Evolutionary conservation across 1,140 invertebrate genomes (phyloP).

Genomic region (Alviniconcha marisindica): DNA sequence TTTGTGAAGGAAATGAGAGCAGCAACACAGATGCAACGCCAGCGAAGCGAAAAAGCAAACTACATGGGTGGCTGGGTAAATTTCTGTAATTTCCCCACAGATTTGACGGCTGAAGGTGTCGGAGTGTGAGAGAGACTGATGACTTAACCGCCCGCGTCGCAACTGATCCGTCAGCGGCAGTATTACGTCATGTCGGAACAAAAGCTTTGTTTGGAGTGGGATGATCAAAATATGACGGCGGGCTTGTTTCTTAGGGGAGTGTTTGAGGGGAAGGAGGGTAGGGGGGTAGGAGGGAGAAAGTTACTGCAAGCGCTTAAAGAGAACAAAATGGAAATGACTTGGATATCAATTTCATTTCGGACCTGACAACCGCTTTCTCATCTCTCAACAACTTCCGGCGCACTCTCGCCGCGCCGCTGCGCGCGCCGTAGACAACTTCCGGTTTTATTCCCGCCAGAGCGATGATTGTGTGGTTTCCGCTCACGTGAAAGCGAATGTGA

Average conservation of each 20-base stretch:
- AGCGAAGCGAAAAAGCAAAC: conserved; percentile 16
- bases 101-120: not conserved
- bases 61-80: conserved; percentile 25
- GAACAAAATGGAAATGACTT: conserved; percentile 23
- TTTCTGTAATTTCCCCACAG: conserved; percentile 17
- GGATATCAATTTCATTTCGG: conserved; percentile 19
- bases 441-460: conserved; percentile 22
- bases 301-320: not conserved
- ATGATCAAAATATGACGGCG: conserved; percentile 19
- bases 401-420: not conserved
- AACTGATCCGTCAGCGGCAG: not conserved
- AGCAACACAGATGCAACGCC: conserved; percentile 24
- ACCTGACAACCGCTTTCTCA: conserved; percentile 27
- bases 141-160: not conserved
- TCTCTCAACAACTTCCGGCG: conserved; percentile 1
- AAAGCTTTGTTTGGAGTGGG: not conserved
- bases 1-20: conserved; percentile 11
- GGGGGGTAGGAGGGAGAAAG: not conserved
- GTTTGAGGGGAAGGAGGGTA: not conserved
- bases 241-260: not conserved
- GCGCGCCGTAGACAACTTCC: conserved; percentile 16
- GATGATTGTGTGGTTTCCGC: conserved; percentile 1
- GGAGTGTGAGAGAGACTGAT: not conserved
- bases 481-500: conserved; percentile 5
- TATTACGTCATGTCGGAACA: not conserved